Base-by-base conservation (phyloP, 2,888 invertebrate genomes). In the Nephrotoma flavescens region DNA sequence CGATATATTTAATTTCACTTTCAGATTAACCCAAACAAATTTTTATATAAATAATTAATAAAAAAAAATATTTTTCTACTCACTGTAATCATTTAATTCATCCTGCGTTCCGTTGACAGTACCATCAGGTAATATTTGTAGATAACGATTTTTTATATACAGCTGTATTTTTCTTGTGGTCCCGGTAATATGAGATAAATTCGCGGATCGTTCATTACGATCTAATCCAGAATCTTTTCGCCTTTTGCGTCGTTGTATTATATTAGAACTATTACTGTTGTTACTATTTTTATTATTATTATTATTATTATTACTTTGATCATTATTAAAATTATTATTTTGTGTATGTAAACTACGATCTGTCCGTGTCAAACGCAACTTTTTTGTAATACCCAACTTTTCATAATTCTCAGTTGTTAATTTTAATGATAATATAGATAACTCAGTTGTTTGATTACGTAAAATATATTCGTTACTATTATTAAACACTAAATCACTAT, bases 121-220 rank as follows among this genome's bases (percentile, higher is more conserved):
- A 91, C 96, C 96, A 93, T 96, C 96, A 89, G 96, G 95, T 92
- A 96, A 92, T 90, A 97, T 93, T 93, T 96, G 96, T 89, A 97
- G 94, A 91, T 95, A 95, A 89, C 95, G 94, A 93, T 96, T 95
- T 93, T 95, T 96, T 92, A 97, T 95, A 93, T 95, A 96, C 94
- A 97, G 94, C 92, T 95, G 95, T 90, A 96, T 96, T 91, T 95
- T 96, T 89, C 96, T 93, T 88, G 95, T 94, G 88, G 95, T 94
- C 91, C 96, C 96, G 89, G 95, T 95, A 91, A 96, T 94, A 92
- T 96, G 95, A 90, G 96, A 95, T 90, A 96, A 93, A 92, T 95
- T 95, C 90, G 96, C 95, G 90, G 95, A 95, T 90, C 96, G 95
- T 92, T 96, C 92, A 88, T 91, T 92, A 86, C 92, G 91, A 89